Evolutionary conservation across 1,140 invertebrate genomes (phyloP), one percentile per base, ranked within the genome.

Genomic region (Zaprionus taronus): DNA sequence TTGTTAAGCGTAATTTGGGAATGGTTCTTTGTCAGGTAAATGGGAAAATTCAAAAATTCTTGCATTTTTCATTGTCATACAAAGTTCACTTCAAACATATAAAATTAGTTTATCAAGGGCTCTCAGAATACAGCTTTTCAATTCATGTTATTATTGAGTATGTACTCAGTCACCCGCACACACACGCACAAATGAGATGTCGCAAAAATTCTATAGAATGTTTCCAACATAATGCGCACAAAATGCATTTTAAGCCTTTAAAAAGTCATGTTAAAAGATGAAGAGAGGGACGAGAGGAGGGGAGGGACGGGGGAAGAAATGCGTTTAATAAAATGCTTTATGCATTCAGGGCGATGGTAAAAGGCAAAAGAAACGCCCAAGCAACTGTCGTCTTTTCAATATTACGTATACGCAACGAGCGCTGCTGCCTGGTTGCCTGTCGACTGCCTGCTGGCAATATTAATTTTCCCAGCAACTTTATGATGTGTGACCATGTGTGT

Each of bases 401-500:
- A 84, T 84, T 66, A 79, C 79, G 70, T 71, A 84, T 84, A 79
- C 82, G 82, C 71, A 84, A 4, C 49, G 71, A 55, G 60, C 3
- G 5, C 47, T 51, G 22, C 53, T 17, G 67, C 72, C 64, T 38
- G 28, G 31, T 31, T 38, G 69, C 47, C 51, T 60, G 73, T 65
- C 61, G 73, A 61, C 73, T 74, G 75, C 75, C 83, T 75, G 71
- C 79, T 79, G 79, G 79, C 79, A 65, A 86, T 76, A 71, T 85
- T 81, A 85, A 76, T 82, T 76, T 84, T 73, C 28, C 64, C 53
- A 66, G 44, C 58, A 79, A 77, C 69, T 85, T 85, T 79, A 85
- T 81, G 79, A 81, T 79, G 82, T 85, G 82, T 79, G 75, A 72
- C 81, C 80, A 61, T 62, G 28, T 53, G 61, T 51, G 34, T 68